These are phyloP conservation scores for Malachius bipustulatus DNA, from an alignment of 2,888 invertebrate genomes.

Conservation along the genomic window DNA sequence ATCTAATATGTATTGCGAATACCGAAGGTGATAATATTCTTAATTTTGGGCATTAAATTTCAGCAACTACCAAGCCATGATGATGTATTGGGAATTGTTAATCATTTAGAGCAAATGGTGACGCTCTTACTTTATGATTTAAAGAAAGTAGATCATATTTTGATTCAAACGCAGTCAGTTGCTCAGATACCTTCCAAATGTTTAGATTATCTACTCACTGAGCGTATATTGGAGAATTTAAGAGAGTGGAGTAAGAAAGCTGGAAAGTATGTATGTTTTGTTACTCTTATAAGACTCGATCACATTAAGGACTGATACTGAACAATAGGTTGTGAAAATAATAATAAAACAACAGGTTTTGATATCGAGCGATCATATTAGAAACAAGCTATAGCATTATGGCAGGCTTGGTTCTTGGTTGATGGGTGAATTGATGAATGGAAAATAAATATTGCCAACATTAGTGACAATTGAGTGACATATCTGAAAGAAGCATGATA, in stretches of 20 bases:
- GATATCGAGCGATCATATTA: too few species aligned
- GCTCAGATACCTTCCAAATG: slow-evolving; percentile 44
- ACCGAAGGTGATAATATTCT: too few species aligned
- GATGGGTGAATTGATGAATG: too few species aligned
- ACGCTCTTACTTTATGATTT: slow-evolving; percentile 73
- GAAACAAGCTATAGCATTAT: too few species aligned
- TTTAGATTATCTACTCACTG: slow-evolving; percentile 70
- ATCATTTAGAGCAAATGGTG: slow-evolving; percentile 84
- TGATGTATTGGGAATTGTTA: slow-evolving; percentile 81
- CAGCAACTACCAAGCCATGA: slow-evolving; percentile 58
- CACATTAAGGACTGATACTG: not conserved
- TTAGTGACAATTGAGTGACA: too few species aligned
- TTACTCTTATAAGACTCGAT: not conserved
- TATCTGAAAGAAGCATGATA: too few species aligned
- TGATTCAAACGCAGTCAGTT: slow-evolving; percentile 36
- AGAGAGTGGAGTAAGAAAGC: slow-evolving; percentile 77
- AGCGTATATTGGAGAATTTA: slow-evolving; percentile 75
- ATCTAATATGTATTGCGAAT: too few species aligned
- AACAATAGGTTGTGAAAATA: not conserved
- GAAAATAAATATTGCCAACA: too few species aligned
- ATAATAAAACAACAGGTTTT: slow-evolving; percentile 5
- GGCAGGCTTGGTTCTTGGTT: too few species aligned
- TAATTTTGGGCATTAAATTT: too few species aligned
- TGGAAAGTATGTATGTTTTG: slow-evolving; percentile 54
- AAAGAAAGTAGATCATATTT: slow-evolving; percentile 46